Conservation (phyloP, 1,140 invertebrate genomes). For the Achatina immaculata region DNA sequence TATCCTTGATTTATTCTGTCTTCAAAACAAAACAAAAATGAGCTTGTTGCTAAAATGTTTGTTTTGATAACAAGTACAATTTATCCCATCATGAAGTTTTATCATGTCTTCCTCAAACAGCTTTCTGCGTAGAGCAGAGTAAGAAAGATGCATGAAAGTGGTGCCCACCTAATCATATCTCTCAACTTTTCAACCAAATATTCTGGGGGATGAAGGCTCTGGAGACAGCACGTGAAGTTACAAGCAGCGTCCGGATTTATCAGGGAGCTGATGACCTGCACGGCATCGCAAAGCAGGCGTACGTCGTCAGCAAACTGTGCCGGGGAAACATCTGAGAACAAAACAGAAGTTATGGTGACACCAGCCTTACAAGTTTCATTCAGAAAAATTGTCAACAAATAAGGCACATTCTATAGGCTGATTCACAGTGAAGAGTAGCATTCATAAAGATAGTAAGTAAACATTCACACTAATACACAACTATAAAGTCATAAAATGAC, state of each 20-base stretch:
- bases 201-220: conserved; percentile 69
- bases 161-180: conserved; percentile 53
- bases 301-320: conserved; percentile 56
- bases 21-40: too few species aligned
- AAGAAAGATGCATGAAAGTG: too few species aligned
- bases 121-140: too few species aligned
- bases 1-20: too few species aligned
- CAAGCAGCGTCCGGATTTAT: conserved; percentile 75
- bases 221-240: conserved; percentile 77
- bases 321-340: conserved; percentile 25
- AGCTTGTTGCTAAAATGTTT: too few species aligned
- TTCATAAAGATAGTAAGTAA: not conserved
- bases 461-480: not conserved
- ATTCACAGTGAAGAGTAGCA: not conserved
- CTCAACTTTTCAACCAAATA: conserved; percentile 42
- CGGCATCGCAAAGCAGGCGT: conserved; percentile 72
- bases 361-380: too few species aligned
- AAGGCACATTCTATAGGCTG: not conserved
- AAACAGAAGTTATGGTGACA: not conserved
- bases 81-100: too few species aligned
- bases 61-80: too few species aligned
- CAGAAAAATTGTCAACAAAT: too few species aligned
- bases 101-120: too few species aligned
- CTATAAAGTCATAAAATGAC: too few species aligned
- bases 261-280: conserved; percentile 74